These are phyloP conservation scores for Drosophila maculinotata DNA, from an alignment of 2,888 invertebrate species.

Conservation along the genomic window DNA sequence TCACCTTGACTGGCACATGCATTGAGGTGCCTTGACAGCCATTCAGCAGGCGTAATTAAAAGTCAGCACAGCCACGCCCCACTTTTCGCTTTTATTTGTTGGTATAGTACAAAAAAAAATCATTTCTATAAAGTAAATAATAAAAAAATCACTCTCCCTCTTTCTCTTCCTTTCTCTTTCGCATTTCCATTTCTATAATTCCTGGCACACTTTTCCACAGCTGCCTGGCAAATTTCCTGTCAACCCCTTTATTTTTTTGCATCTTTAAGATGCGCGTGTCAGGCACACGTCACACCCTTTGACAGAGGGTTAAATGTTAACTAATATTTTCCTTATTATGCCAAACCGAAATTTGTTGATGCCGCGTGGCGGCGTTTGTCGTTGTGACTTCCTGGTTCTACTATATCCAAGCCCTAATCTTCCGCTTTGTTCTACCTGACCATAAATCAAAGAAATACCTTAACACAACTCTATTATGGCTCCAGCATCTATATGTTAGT, in stretches of 20 bases:
- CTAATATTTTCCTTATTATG: constrained; percentile 74
- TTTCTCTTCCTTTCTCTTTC: constrained; percentile 5
- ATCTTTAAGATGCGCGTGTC: constrained; percentile 78
- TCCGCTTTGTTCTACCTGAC: constrained; percentile 46
- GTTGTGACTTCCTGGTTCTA: constrained; percentile 45
- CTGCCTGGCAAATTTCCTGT: constrained; percentile 41
- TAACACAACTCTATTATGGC: constrained; percentile 29
- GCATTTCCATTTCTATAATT: constrained; percentile 66
- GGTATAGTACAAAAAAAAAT: too few relatives aligned
- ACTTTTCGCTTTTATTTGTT: not conserved
- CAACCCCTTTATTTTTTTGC: constrained; percentile 47
- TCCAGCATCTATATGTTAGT: not conserved
- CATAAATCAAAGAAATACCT: constrained; percentile 63
- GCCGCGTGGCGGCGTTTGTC: constrained; percentile 49
- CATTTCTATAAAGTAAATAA: not conserved
- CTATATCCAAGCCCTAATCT: not conserved
- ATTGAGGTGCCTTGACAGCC: constrained; percentile 63
- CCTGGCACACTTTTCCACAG: constrained; percentile 60
- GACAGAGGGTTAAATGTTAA: constrained; percentile 68
- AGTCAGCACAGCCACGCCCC: constrained; percentile 64
- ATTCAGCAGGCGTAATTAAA: constrained; percentile 39
- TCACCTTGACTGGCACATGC: constrained; percentile 51
- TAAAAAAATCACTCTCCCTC: constrained; percentile 44
- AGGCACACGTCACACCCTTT: constrained; percentile 59
- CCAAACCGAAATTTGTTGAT: constrained; percentile 43